Evolutionary conservation across 2,113 vertebrate genomes (phyloP).

Genomic region (Hystrix cristata): DNA sequence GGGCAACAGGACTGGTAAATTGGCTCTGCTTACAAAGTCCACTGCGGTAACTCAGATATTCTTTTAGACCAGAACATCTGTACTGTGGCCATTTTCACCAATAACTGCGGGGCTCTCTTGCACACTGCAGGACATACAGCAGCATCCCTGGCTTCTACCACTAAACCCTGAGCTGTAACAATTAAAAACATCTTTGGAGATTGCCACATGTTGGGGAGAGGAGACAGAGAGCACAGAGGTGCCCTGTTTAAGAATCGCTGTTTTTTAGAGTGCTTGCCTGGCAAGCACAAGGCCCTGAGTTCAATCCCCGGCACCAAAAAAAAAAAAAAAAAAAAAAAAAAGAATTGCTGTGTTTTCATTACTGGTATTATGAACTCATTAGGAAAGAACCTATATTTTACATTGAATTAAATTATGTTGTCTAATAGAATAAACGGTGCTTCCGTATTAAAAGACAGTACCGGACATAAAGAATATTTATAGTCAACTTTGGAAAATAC

Average conservation of each 20-base stretch:
- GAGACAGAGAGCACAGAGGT: background rate
- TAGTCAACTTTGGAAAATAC: background rate
- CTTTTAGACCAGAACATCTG: background rate
- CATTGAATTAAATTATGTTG: background rate
- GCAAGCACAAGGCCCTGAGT: no score
- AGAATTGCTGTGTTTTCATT: background rate
- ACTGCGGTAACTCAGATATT: background rate
- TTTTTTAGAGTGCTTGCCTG: background rate
- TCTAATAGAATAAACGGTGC: background rate
- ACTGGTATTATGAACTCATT: background rate
- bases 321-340: no score
- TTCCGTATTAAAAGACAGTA: slow-evolving; percentile 5
- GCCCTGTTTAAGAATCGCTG: background rate
- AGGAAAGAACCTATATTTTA: slow-evolving; percentile 34
- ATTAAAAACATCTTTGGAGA: slow-evolving; percentile 6
- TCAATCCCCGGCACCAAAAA: no score
- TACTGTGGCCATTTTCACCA: fast-evolving
- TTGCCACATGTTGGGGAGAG: background rate
- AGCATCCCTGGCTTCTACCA: background rate
- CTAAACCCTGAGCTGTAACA: background rate
- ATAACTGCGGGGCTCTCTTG: background rate
- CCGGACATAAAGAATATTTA: background rate
- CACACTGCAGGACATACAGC: background rate
- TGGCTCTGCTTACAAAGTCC: background rate
- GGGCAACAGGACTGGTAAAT: background rate